phyloP scores from a whole-genome alignment of 1,140 invertebrate species.

The Aphis craccivora region DNA sequence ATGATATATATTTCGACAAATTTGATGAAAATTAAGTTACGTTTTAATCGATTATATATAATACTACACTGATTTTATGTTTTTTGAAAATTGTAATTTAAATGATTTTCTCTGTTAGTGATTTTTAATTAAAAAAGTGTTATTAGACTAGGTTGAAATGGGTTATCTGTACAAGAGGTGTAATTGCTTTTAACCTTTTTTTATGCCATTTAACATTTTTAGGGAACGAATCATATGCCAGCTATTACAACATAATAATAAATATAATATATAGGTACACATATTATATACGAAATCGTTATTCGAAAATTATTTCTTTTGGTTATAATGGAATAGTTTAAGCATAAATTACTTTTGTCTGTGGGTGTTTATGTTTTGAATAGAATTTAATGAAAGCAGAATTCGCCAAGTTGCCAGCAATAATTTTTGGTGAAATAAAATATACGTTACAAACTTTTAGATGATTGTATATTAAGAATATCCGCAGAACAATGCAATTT shows the following conservation, averaged over 20 bases:
- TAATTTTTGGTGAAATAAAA: neutral
- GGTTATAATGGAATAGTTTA: neutral
- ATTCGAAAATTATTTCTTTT: neutral
- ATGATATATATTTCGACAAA: neutral
- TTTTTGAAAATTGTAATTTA: neutral
- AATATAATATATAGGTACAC: neutral
- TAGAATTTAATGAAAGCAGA: neutral
- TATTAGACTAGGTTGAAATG: neutral
- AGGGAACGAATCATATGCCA: neutral
- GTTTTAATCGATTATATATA: neutral
- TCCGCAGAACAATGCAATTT: neutral
- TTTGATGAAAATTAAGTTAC: neutral
- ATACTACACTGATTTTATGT: neutral
- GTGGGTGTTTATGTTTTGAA: neutral
- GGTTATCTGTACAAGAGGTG: neutral
- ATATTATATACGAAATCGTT: neutral
- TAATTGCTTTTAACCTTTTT: neutral
- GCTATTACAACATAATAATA: neutral
- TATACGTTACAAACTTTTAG: neutral
- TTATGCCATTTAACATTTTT: neutral
- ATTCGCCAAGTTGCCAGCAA: neutral
- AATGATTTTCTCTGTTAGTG: neutral
- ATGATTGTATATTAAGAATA: neutral
- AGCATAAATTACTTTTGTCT: neutral
- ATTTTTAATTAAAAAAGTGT: slow-evolving; percentile 3